These are phyloP conservation scores for Girardia tigrina DNA, from an alignment of 2,888 invertebrate genomes.

Conservation along the genomic window DNA sequence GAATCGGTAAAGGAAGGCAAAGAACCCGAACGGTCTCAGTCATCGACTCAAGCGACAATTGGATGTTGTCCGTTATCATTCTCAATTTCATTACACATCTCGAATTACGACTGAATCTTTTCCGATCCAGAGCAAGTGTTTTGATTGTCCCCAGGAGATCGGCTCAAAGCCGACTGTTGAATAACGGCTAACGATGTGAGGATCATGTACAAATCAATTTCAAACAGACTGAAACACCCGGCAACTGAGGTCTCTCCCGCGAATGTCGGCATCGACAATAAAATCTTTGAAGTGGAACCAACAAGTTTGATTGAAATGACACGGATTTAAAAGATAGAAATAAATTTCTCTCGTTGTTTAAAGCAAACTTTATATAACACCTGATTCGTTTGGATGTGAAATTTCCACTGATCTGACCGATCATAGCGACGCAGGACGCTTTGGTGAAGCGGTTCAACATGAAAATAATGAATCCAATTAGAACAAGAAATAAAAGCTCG, in stretches of 20 bases:
- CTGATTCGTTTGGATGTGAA: not conserved
- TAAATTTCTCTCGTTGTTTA: not conserved
- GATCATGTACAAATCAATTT: not conserved
- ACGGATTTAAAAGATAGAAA: not conserved
- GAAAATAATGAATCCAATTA: not conserved
- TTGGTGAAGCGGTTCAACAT: not conserved
- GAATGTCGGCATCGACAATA: not conserved
- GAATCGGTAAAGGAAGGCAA: too few relatives aligned
- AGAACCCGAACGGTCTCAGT: too few relatives aligned
- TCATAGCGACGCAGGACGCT: not conserved
- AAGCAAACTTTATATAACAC: not conserved
- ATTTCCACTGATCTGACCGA: not conserved
- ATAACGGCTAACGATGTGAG: not conserved
- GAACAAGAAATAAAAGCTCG: too few relatives aligned
- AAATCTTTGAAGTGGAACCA: not conserved
- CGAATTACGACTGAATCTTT: too few relatives aligned
- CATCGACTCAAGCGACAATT: too few relatives aligned
- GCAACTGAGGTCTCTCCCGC: not conserved
- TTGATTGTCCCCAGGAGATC: not conserved
- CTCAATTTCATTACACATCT: too few relatives aligned
- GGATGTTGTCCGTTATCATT: too few relatives aligned
- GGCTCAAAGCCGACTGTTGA: not conserved
- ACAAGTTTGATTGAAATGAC: not conserved
- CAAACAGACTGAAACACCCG: not conserved
- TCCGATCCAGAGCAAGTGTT: not conserved